Conservation (phyloP, 2,797 vertebrate species). For the Acrossocheilus wenchowensis region DNA sequence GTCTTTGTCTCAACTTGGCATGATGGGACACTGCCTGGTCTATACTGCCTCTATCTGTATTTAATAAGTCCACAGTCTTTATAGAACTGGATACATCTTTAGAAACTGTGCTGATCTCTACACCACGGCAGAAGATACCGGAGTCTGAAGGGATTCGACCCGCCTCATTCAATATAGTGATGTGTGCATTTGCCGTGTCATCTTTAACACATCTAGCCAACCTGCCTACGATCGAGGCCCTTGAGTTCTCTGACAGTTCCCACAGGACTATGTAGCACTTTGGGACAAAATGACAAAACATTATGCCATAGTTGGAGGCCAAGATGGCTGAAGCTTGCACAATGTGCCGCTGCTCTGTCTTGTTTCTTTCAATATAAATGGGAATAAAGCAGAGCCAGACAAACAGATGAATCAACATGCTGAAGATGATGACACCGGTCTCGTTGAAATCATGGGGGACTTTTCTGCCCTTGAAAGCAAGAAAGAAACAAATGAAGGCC, state of each 20-base stretch:
- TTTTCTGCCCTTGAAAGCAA: slow-evolving; percentile 72
- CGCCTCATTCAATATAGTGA: not conserved
- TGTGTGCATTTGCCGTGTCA: not conserved
- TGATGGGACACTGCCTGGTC: not conserved
- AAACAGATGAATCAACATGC: slow-evolving; percentile 78
- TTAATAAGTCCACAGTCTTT: not conserved
- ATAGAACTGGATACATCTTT: not conserved
- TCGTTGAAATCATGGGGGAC: slow-evolving; percentile 72
- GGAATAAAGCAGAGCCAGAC: slow-evolving; percentile 77
- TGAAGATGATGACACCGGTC: slow-evolving; percentile 71
- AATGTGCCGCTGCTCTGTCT: slow-evolving; percentile 48
- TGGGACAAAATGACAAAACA: slow-evolving; percentile 75
- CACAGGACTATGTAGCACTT: slow-evolving; percentile 66
- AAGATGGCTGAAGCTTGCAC: slow-evolving; percentile 74
- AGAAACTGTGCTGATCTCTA: not conserved
- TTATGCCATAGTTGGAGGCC: slow-evolving; percentile 74
- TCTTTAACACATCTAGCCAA: not conserved
- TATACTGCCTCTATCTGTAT: not conserved
- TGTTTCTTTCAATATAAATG: slow-evolving; percentile 65
- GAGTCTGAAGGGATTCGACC: not conserved
- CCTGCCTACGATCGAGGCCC: slow-evolving; percentile 47
- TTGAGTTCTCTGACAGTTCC: slow-evolving; percentile 24
- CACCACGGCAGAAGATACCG: not conserved
- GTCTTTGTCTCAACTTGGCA: not conserved
- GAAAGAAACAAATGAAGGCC: slow-evolving; percentile 69